Base-by-base conservation (phyloP, 2,888 invertebrate genomes). In the Bembecia ichneumoniformis region DNA sequence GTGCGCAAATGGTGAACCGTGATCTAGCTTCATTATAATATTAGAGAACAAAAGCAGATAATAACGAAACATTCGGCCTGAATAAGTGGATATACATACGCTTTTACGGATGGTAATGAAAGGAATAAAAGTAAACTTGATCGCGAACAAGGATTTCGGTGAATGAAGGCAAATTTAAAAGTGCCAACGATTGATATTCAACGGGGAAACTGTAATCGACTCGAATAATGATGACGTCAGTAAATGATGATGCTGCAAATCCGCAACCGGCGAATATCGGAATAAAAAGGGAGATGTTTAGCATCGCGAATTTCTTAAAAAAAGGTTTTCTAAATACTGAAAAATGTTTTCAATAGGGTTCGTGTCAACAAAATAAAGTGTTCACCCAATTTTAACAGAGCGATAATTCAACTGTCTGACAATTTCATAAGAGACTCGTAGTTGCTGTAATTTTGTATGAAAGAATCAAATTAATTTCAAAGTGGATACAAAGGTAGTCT, bases 211-310 rank as follows among this genome's bases (percentile, higher is more conserved):
- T 54, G 60, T 65, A 66, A 71, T 66, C 63, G 62, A 58, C 61
- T 55, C 57, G 54, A 60, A 62, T 66, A 67, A 66, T 65, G 62
- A 66, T 55, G 60, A 56, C 59, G 59, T 54, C 60, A 55, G 59
- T 60, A 54, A 63, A 56, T 52, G 59, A 64, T 61, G 57, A 63
- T 60, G 55, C 53, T 49, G 52, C 58, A 53, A 56, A 62, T 55
- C 54, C 49, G 47, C 49, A 49, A 20, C 46, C 51, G 47, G 50
- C 52, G 57, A 56, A 60, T 52, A 58, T 56, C 60, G 51, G 60
- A 59, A 56, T 56, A 50, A 55, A 55, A 57, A 54, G 9, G 52
- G 54, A 52, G 57, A 46, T 51, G 11, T 54, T 48, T 51, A 49
- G 40, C 46, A 46, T 34, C 9, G 36, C 40, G 47, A 51, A 49